Base-by-base conservation (phyloP, 2,113 vertebrate genomes). In the Lichenostomus cassidix region DNA sequence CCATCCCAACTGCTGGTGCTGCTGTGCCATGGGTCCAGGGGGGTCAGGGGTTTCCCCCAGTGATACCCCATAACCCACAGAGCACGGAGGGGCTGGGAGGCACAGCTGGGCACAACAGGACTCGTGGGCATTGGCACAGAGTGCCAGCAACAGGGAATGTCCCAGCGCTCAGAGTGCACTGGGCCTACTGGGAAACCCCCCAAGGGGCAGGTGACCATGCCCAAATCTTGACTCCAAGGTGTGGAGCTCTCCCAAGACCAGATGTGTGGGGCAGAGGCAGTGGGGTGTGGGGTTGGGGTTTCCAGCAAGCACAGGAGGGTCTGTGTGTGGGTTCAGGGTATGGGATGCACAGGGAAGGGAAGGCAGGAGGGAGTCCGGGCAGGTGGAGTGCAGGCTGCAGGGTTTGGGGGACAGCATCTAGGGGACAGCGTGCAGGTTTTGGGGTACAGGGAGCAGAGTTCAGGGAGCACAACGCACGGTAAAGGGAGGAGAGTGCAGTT, bases 1-100 rank as follows among this genome's bases (percentile, higher is more conserved):
- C 59, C 35, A 16, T 10, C 55, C 37, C 44, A 31, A 0, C 15
- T 5, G 12, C 59, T 47, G 8, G 11, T 7, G 20, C 60, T 44
- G 67, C 6, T 2, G 1, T 33, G 49, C 58, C 29, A 6, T 1
- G 12, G 46, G 64, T 64, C 0, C 2, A 24, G 25, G 47, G 9
- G 31, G 11, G 3, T 5, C 17, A 25, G 29, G 11, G 62, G 20
- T 2, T 15, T 13, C 55, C 56, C 37, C 24, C 16, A 9, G 52
- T 0, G 12, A 35, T 44, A 59, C 22, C 31, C 39, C 6, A 2
- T 2, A 64, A 56, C 41, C 76, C 49, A 21, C 35, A 60, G 52
- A 31, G 42, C 52, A 44, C 1, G 0, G 41, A 49, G 31, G 47
- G 46, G 58, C 9, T 0, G 0, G 17, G 42, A 29, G 31, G 15